phyloP scores from a whole-genome alignment of 2,888 invertebrate genomes.

The Bellardia bayeri region DNA sequence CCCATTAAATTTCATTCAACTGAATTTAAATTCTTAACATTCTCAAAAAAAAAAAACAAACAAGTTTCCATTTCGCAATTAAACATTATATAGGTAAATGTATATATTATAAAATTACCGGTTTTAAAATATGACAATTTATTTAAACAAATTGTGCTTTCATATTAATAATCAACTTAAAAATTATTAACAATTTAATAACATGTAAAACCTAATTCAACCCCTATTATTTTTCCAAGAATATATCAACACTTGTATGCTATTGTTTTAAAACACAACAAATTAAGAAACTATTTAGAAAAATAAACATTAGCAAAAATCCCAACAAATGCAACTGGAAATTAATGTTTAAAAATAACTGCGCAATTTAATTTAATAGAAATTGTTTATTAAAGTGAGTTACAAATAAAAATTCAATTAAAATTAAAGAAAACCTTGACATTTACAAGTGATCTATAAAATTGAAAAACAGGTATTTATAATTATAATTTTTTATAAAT shows the following conservation, averaged over 20 bases:
- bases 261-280: not conserved
- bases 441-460: slow-evolving; percentile 5
- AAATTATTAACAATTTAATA: no score
- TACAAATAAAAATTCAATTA: slow-evolving; percentile 23
- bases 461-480: slow-evolving; percentile 38
- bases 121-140: no score
- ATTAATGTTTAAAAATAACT: not conserved
- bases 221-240: not conserved
- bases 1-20: not conserved
- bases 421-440: slow-evolving; percentile 2
- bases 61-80: no score
- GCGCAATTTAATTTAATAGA: not conserved
- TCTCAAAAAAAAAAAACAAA: no score
- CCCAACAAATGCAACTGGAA: not conserved
- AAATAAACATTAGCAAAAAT: not conserved
- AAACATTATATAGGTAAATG: no score
- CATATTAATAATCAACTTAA: no score
- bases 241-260: not conserved
- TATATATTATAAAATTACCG: no score
- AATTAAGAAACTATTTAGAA: not conserved
- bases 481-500: no score
- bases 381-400: slow-evolving; percentile 5
- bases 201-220: no score
- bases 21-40: no score
- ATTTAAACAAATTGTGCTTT: no score